Conservation (phyloP, 64 coral and sea anemone species). For the Platygyra sinensis region DNA sequence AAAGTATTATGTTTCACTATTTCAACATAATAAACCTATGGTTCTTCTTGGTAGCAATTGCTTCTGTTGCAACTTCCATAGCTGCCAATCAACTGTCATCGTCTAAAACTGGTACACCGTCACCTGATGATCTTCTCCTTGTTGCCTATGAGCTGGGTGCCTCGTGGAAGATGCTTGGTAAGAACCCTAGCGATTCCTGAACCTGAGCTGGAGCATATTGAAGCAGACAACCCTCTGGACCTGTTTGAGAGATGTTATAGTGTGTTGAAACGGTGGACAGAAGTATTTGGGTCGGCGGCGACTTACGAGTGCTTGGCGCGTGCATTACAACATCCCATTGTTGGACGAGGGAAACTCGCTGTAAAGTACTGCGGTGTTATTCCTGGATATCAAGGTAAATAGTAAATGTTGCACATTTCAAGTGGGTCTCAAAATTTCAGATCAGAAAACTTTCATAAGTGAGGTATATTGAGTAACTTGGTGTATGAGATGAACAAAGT, state of each 20-base stretch:
- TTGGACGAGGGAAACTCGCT: neutral
- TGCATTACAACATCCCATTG: slow-evolving; percentile 13
- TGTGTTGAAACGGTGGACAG: neutral
- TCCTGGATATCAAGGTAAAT: neutral
- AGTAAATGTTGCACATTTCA: neutral
- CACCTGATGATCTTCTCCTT: slow-evolving; percentile 8
- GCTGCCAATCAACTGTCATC: neutral
- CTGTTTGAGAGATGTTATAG: neutral
- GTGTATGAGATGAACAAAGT: no score
- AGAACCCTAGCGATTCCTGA: neutral
- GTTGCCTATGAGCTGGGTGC: slow-evolving; percentile 13
- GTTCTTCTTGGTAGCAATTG: neutral
- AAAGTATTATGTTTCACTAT: no score
- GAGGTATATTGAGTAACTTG: neutral
- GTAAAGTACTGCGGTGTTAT: slow-evolving; percentile 14
- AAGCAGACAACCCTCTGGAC: neutral
- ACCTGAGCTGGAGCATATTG: neutral
- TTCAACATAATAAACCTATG: no score
- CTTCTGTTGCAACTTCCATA: neutral
- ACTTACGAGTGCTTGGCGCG: slow-evolving; percentile 9
- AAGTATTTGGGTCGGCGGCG: neutral
- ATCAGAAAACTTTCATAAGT: neutral
- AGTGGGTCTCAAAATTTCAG: neutral
- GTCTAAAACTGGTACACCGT: neutral
- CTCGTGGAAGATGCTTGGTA: slow-evolving; percentile 34